These are phyloP conservation scores for Drosophila neonasuta DNA, from an alignment of 2,888 invertebrate genomes.

Conservation along the genomic window DNA sequence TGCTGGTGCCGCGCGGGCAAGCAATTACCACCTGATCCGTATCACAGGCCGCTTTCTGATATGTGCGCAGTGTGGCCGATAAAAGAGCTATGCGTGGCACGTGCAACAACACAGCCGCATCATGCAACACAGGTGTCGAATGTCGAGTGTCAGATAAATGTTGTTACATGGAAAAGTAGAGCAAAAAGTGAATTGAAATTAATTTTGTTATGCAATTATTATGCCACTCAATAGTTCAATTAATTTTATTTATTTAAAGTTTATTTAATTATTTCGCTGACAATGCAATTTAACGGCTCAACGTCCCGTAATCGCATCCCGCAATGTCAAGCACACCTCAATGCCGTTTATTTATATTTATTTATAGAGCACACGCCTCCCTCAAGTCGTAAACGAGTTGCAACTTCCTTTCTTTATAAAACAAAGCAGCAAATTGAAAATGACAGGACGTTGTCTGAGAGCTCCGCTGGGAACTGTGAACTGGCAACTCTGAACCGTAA, in stretches of 20 bases:
- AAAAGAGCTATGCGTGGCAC: constrained; percentile 87
- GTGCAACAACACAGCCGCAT: constrained; percentile 5
- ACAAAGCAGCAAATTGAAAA: constrained; percentile 55
- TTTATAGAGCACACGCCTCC: background rate
- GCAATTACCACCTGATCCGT: constrained; percentile 92
- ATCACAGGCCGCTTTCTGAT: constrained; percentile 95
- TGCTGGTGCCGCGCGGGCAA: constrained; percentile 96
- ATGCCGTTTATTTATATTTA: constrained; percentile 16
- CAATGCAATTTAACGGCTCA: background rate
- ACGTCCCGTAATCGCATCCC: constrained; percentile 1
- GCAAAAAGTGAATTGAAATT: constrained; percentile 37
- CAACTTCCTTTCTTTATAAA: constrained; percentile 22
- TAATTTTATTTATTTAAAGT: too few relatives aligned
- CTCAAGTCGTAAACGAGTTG: constrained; percentile 21
- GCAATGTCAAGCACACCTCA: constrained; percentile 9
- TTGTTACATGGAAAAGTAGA: constrained; percentile 14
- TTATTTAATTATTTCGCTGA: background rate
- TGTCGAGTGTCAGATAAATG: background rate
- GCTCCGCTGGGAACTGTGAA: constrained; percentile 4
- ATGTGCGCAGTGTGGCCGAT: constrained; percentile 94
- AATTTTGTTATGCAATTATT: constrained; percentile 23
- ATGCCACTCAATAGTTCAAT: background rate
- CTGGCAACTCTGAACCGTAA: too few relatives aligned
- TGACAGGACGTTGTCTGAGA: constrained; percentile 35
- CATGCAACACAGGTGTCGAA: background rate